These are phyloP conservation scores for Cantharis nigra DNA, from an alignment of 2,888 invertebrate genomes.

Conservation along the genomic window DNA sequence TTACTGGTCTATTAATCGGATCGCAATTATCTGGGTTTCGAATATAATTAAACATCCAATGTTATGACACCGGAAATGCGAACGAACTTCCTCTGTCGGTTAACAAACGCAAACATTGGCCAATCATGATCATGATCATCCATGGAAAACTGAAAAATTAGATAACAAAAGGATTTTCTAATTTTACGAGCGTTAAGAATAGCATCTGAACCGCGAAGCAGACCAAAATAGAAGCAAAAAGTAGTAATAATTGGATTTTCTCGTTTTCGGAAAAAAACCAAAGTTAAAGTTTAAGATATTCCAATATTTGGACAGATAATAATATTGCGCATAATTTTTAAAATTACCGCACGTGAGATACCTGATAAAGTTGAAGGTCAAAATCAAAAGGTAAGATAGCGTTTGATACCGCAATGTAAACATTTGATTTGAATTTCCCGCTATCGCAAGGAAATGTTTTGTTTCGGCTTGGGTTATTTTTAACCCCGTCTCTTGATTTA, in stretches of 20 bases:
- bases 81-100: background rate
- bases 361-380: background rate
- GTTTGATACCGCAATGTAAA: background rate
- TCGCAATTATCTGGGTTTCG: background rate
- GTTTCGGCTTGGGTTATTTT: background rate
- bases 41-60: background rate
- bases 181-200: background rate
- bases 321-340: background rate
- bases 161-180: constrained; percentile 1
- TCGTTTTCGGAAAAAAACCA: background rate
- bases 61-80: background rate
- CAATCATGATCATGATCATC: background rate
- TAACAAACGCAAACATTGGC: background rate
- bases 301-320: background rate
- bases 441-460: background rate
- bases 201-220: background rate
- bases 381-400: background rate
- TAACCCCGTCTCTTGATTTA: background rate
- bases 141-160: background rate
- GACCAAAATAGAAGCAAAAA: background rate
- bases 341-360: background rate
- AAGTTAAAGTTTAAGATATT: background rate
- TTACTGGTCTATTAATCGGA: no score
- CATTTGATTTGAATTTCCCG: background rate
- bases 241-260: background rate